phyloP scores from a whole-genome alignment of 2,113 vertebrate genomes.

The Electrona antarctica region DNA sequence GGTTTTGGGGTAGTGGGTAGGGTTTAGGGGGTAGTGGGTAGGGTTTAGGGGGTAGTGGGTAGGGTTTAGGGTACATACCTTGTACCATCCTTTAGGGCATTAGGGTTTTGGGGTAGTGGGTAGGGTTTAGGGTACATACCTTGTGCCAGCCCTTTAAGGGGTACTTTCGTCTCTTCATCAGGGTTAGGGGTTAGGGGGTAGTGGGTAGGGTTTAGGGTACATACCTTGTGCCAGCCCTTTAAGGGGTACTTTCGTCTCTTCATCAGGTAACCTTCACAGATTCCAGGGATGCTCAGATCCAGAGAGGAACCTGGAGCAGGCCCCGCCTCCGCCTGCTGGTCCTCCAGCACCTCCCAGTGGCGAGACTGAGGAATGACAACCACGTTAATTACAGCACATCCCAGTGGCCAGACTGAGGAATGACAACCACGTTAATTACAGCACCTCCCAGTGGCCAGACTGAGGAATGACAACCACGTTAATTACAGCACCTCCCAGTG shows the following conservation, averaged over 20 bases:
- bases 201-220: too few relatives aligned
- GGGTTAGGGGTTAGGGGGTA: neutral
- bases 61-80: too few relatives aligned
- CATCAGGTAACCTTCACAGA: constrained; percentile 90
- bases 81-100: too few relatives aligned
- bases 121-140: neutral
- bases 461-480: constrained; percentile 14
- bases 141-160: neutral
- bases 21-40: neutral
- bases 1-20: neutral
- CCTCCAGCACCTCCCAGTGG: constrained; percentile 91
- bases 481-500: too few relatives aligned
- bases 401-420: neutral
- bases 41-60: too few relatives aligned
- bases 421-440: neutral
- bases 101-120: neutral
- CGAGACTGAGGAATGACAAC: constrained; percentile 61
- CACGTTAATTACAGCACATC: neutral
- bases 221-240: constrained; percentile 96
- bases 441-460: constrained; percentile 71
- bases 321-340: constrained; percentile 46
- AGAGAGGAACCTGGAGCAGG: constrained; percentile 49
- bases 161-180: too few relatives aligned
- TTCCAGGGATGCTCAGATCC: constrained; percentile 70
- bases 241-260: constrained; percentile 96